Base-by-base conservation (phyloP, 2,113 vertebrate species). In the Mirounga angustirostris region DNA sequence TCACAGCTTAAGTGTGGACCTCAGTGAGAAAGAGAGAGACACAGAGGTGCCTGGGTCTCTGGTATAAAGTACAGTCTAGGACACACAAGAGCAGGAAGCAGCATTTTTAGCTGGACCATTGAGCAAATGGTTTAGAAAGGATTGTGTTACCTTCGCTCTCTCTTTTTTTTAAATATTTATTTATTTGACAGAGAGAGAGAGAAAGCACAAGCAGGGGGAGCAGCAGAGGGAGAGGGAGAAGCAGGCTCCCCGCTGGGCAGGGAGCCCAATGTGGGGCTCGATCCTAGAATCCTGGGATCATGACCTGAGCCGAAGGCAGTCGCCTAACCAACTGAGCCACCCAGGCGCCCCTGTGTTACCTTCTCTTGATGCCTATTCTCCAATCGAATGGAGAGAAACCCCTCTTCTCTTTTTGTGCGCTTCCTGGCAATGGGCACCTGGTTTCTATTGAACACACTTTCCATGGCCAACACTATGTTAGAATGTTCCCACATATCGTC, bases 21-120 rank as follows among this genome's bases (percentile, higher is more conserved):
- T 63, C 63, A 82, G 56, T 56, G 81, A 96, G 63, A 94, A 24
- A 79, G 46, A 76, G 43, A 88, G 22, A 89, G 18, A 93, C 15
- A 67, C 0, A 81, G 21, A 80, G 33, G 67, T 22, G n/a, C 4
- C 54, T 63, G 10, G 30, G 46, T 28, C 43, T 89, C 73, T 63
- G 28, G 11, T 65, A 26, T 50, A 46, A 86, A 93, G 59, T 52
- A n/a, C 4, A 76, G 22, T n/a, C 52, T 43, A 58, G 86, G 24
- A 80, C 63, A 82, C 65, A 59, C 8, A 89, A 91, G 81, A 69
- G 63, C 21, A 73, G 52, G 65, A 54, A 87, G 58, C 26, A 89
- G 80, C 58, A 73, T 28, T 74, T 73, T 83, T 56, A 22, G 33
- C 85, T 87, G 56, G 78, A n/a, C 14, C 56, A 67, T 14, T 69